Conservation (phyloP, 2,113 vertebrate species). For the Amphiprion ocellaris region DNA sequence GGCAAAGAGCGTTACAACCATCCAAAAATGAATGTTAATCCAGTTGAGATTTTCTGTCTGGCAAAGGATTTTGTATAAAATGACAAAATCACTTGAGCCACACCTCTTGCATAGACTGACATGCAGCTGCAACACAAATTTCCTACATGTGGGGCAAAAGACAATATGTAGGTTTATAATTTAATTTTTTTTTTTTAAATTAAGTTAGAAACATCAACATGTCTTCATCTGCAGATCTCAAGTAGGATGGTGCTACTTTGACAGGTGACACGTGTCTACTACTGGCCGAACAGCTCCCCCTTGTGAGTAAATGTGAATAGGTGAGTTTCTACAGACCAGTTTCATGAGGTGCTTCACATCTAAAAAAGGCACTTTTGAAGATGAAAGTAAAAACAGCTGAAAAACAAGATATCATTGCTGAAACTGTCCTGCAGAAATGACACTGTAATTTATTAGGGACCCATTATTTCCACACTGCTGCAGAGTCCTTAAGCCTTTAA, state of each 20-base stretch:
- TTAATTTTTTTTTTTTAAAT: too few relatives aligned
- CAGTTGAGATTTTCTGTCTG: too few relatives aligned
- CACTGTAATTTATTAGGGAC: not conserved
- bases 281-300: not conserved
- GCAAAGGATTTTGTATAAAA: too few relatives aligned
- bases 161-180: too few relatives aligned
- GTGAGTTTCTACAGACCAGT: not conserved
- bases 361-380: not conserved
- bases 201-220: not conserved
- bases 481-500: slow-evolving; percentile 31
- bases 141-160: too few relatives aligned
- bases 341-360: not conserved
- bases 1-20: too few relatives aligned
- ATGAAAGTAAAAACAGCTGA: slow-evolving; percentile 30
- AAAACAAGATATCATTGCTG: slow-evolving; percentile 14
- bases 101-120: too few relatives aligned
- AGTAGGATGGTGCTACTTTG: not conserved
- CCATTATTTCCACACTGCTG: slow-evolving; percentile 20
- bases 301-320: not conserved
- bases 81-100: too few relatives aligned
- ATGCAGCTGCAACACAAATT: too few relatives aligned
- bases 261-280: not conserved
- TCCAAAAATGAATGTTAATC: too few relatives aligned
- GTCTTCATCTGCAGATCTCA: not conserved
- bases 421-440: slow-evolving; percentile 28